Percentiles rank a stretch among this genome's conserved stretches.
Conservation (phyloP, 2,797 vertebrate species). For the Sylvia borin region DNA sequence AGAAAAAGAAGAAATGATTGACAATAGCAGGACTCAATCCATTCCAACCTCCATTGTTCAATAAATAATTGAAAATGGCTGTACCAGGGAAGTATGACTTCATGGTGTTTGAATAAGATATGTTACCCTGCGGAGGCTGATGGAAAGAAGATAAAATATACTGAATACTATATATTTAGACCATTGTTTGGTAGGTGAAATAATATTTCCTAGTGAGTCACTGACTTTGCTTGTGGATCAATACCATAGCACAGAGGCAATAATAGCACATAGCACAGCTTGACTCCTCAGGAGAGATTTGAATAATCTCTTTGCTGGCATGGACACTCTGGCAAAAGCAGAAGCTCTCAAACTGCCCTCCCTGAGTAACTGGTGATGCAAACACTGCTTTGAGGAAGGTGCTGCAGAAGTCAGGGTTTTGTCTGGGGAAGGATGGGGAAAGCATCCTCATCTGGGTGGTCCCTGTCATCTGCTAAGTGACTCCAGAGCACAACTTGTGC, state of each 20-base stretch:
- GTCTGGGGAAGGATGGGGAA: background rate
- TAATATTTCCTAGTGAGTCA: constrained; percentile 53
- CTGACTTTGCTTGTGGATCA: constrained; percentile 10
- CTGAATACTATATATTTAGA: constrained; percentile 33
- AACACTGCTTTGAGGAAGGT: background rate
- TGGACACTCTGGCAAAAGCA: accelerated
- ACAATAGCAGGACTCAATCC: background rate
- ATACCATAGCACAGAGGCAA: background rate
- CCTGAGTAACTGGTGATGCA: background rate
- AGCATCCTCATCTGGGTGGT: background rate
- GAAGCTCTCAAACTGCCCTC: background rate
- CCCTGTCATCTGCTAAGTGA: background rate
- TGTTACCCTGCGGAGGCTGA: background rate
- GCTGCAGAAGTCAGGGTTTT: background rate
- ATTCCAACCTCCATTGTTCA: constrained; percentile 1
- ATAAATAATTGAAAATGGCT: constrained; percentile 44
- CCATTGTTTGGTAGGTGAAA: constrained; percentile 32
- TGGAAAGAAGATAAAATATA: constrained; percentile 40
- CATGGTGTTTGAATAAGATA: constrained; percentile 46
- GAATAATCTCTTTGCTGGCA: background rate
- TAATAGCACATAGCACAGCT: background rate
- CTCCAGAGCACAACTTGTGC: background rate
- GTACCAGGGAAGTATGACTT: constrained; percentile 48
- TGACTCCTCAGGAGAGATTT: constrained; percentile 1
- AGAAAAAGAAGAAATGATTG: background rate